Evolutionary conservation across 1,140 invertebrate genomes (phyloP).

Genomic region (Drosophila pruinosa): DNA sequence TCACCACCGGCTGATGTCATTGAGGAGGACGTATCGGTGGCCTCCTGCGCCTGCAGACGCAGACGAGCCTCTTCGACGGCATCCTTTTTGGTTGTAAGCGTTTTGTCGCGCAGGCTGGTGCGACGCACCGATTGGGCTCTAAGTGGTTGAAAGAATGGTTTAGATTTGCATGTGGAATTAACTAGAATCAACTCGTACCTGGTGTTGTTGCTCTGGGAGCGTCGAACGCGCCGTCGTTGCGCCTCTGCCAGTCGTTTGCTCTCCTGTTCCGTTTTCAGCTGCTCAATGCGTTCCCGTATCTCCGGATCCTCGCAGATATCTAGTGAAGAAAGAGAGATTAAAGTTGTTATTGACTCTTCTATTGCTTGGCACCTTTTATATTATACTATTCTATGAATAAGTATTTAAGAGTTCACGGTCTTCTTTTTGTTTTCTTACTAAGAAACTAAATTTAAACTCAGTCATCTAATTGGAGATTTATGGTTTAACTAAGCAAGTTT

Average conservation of each 20-base stretch:
- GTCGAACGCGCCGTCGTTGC: constrained; percentile 85
- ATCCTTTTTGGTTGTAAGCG: constrained; percentile 96
- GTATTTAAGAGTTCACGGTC: too few species aligned
- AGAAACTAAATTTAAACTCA: too few species aligned
- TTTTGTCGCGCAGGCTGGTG: constrained; percentile 97
- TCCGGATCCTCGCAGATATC: constrained; percentile 98
- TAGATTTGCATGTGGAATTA: neutral
- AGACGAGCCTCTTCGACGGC: constrained; percentile 94
- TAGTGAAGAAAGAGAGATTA: constrained; percentile 73
- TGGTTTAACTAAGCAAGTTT: too few species aligned
- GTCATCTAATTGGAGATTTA: too few species aligned
- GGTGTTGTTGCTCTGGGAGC: constrained; percentile 87
- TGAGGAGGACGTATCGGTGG: constrained; percentile 41
- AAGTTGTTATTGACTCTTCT: too few species aligned
- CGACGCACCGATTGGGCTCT: constrained; percentile 94
- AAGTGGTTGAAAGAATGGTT: neutral
- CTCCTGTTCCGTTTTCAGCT: constrained; percentile 95
- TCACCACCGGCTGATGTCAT: constrained; percentile 23
- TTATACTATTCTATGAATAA: too few species aligned
- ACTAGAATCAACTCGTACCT: constrained; percentile 61
- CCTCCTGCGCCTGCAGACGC: constrained; percentile 87
- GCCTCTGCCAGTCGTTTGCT: constrained; percentile 88
- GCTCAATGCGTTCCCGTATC: constrained; percentile 93
- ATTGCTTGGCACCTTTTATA: too few species aligned
- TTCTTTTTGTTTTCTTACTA: too few species aligned